Evolutionary conservation across 2,888 invertebrate species (phyloP).

Genomic region (Ormyrus labotus): DNA sequence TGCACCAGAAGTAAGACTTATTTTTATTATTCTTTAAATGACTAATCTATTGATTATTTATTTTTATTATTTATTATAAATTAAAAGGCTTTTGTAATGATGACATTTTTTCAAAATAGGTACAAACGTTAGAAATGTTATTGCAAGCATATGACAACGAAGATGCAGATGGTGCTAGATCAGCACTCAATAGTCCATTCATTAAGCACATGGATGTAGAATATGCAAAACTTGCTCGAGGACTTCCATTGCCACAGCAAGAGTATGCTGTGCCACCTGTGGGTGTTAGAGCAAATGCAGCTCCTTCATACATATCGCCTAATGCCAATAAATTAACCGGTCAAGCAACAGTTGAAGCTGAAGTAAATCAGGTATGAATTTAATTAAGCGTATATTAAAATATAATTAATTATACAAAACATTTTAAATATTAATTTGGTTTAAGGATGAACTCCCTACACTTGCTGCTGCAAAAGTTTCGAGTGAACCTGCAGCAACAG

Average conservation of each 20-base stretch:
- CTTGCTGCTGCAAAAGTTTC: constrained; percentile 5
- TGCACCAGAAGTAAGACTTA: constrained; percentile 80
- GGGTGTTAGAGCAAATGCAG: constrained; percentile 82
- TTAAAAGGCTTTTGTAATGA: not conserved
- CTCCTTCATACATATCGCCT: constrained; percentile 81
- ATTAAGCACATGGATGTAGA: constrained; percentile 96
- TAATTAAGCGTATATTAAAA: constrained; percentile 16
- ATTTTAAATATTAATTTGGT: constrained; percentile 11
- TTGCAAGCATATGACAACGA: constrained; percentile 91
- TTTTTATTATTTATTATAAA: constrained; percentile 3
- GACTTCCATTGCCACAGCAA: constrained; percentile 83
- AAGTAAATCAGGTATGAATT: constrained; percentile 70
- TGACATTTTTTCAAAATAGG: constrained; percentile 68
- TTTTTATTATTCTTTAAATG: not conserved
- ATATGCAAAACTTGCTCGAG: constrained; percentile 86
- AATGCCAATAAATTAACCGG: constrained; percentile 73
- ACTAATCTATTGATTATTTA: no score
- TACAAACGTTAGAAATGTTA: constrained; percentile 86
- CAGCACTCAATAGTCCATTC: constrained; percentile 87
- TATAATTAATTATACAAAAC: no score
- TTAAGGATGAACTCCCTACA: constrained; percentile 33
- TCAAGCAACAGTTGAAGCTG: constrained; percentile 73
- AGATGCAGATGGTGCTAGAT: constrained; percentile 86
- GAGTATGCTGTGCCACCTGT: constrained; percentile 79
- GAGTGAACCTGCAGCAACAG: constrained; percentile 13